phyloP scores from a whole-genome alignment of 2,888 invertebrate species.

The Archips xylosteana region DNA sequence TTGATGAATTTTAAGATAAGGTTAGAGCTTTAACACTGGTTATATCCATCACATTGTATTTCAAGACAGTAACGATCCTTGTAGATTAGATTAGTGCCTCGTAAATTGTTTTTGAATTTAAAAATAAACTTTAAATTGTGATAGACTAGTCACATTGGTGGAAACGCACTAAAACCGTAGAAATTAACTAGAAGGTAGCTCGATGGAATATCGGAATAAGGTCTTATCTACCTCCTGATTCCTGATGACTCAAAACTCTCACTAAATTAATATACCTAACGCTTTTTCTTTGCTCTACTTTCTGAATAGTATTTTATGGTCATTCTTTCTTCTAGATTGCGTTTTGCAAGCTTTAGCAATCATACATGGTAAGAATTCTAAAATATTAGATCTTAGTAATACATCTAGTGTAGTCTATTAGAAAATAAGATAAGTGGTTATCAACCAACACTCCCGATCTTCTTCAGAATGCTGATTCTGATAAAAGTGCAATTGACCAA shows the following conservation, averaged over 20 bases:
- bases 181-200: not conserved
- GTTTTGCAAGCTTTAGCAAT: too few species aligned
- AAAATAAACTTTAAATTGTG: not conserved
- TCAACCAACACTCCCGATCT: not conserved
- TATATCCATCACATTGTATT: not conserved
- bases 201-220: slow-evolving; percentile 4
- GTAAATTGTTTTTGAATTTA: not conserved
- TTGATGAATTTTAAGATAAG: not conserved
- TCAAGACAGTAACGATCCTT: not conserved
- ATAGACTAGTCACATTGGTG: not conserved
- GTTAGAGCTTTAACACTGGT: not conserved
- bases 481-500: slow-evolving; percentile 21
- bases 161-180: too few species aligned
- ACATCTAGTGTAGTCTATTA: not conserved
- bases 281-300: too few species aligned
- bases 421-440: not conserved
- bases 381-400: not conserved
- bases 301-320: too few species aligned
- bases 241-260: not conserved
- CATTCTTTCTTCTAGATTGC: not conserved
- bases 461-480: not conserved
- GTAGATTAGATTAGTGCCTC: not conserved
- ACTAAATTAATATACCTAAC: not conserved
- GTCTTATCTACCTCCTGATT: not conserved
- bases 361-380: too few species aligned